These are phyloP conservation scores for Enteromius afrohamiltoni DNA, from an alignment of 2,797 vertebrate species.

Conservation along the genomic window DNA sequence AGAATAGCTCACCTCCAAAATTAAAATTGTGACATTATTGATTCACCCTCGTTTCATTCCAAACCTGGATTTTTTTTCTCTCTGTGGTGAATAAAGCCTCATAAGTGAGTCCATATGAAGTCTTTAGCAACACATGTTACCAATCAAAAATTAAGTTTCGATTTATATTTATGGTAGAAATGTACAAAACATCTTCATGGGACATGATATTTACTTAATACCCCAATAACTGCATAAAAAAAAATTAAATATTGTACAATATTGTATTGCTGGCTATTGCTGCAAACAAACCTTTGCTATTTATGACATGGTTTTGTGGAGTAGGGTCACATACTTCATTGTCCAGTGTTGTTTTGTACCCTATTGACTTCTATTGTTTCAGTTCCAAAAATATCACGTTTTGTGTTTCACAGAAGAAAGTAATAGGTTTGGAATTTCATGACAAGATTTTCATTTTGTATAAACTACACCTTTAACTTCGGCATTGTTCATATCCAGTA, in stretches of 20 bases:
- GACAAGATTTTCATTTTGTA: not conserved
- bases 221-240: not conserved
- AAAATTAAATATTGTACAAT: no score
- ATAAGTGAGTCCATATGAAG: not conserved
- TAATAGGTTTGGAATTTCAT: not conserved
- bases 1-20: not conserved
- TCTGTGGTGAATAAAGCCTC: not conserved
- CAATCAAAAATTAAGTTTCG: not conserved
- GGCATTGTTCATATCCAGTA: not conserved
- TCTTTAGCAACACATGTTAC: not conserved
- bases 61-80: not conserved
- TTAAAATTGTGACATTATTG: not conserved
- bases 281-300: not conserved
- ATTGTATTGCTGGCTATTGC: not conserved
- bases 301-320: not conserved
- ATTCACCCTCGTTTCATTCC: not conserved
- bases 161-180: not conserved
- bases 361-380: not conserved
- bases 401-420: not conserved
- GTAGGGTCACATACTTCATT: not conserved
- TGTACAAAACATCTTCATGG: not conserved
- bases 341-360: not conserved
- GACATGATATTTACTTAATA: not conserved
- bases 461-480: not conserved
- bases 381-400: not conserved